Conservation (phyloP, 2,888 invertebrate species). For the Oasisia sp. region DNA sequence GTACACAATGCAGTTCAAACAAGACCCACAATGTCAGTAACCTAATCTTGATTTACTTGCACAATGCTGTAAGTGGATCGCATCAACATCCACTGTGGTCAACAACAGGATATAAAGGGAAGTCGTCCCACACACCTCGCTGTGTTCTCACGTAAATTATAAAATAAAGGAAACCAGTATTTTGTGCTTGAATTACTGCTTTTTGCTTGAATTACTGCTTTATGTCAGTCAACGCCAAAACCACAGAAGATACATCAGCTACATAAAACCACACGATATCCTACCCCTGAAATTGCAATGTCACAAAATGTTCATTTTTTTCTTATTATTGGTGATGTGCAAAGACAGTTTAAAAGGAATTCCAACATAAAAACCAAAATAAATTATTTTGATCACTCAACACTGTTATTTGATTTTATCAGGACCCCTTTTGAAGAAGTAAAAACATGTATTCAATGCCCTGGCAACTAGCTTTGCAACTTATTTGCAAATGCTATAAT, state of each 20-base stretch:
- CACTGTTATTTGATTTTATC: too few species aligned
- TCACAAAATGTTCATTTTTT: not conserved
- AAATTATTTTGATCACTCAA: too few species aligned
- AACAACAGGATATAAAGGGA: not conserved
- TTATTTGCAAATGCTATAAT: not conserved
- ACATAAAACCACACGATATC: not conserved
- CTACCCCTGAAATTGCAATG: not conserved
- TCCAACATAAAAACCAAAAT: too few species aligned
- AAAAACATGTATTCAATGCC: not conserved
- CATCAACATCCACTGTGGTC: not conserved
- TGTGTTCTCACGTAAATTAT: not conserved
- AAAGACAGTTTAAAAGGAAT: not conserved
- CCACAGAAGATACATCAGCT: not conserved
- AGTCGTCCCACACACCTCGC: not conserved
- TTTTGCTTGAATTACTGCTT: not conserved
- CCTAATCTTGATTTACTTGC: constrained; percentile 1
- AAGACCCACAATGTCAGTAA: not conserved
- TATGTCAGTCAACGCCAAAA: not conserved
- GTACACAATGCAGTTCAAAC: not conserved
- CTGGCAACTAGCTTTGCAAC: not conserved
- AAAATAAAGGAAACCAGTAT: not conserved
- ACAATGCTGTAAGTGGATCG: not conserved
- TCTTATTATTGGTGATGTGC: not conserved
- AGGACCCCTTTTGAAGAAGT: not conserved
- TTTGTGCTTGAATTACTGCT: not conserved